Percentiles rank a stretch among this genome's conserved stretches.
These are phyloP conservation scores for Drosophila dives DNA, from an alignment of 2,888 invertebrate genomes.

Conservation along the genomic window DNA sequence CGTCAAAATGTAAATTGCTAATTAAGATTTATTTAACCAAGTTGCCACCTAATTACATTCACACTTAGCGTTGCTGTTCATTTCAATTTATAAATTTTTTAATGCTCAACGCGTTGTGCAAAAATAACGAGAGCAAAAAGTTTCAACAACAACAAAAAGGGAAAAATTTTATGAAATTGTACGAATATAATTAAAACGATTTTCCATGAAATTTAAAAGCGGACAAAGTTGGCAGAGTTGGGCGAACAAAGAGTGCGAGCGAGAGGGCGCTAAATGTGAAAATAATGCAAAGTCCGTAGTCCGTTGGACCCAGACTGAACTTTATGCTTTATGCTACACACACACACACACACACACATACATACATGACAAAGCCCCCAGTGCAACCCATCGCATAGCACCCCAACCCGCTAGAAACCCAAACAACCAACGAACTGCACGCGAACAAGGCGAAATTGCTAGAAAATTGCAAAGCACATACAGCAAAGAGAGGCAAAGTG, in stretches of 20 bases:
- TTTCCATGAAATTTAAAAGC: slow-evolving; percentile 75
- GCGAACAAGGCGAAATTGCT: slow-evolving; percentile 69
- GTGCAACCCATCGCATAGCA: slow-evolving; percentile 8
- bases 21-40: slow-evolving; percentile 56
- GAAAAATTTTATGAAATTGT: slow-evolving; percentile 49
- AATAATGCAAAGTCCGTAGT: slow-evolving; percentile 51
- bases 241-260: slow-evolving; percentile 7
- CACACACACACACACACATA: slow-evolving; percentile 1
- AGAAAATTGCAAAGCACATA: slow-evolving; percentile 72
- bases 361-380: slow-evolving; percentile 4
- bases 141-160: slow-evolving; percentile 22
- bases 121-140: slow-evolving; percentile 40
- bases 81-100: slow-evolving; percentile 62
- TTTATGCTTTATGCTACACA: slow-evolving; percentile 47
- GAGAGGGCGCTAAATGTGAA: slow-evolving; percentile 31
- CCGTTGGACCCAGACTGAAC: slow-evolving; percentile 51
- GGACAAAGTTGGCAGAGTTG: slow-evolving; percentile 42
- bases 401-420: slow-evolving; percentile 8
- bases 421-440: slow-evolving; percentile 68
- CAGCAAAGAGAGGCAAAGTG: slow-evolving; percentile 19
- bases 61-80: slow-evolving; percentile 62
- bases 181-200: slow-evolving; percentile 77
- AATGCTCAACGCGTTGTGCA: slow-evolving; percentile 34
- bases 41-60: slow-evolving; percentile 66
- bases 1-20: slow-evolving; percentile 29